Percentiles rank a stretch among this genome's conserved stretches.
Conservation (phyloP, 2,113 vertebrate species). For the Hippopotamus amphibius region DNA sequence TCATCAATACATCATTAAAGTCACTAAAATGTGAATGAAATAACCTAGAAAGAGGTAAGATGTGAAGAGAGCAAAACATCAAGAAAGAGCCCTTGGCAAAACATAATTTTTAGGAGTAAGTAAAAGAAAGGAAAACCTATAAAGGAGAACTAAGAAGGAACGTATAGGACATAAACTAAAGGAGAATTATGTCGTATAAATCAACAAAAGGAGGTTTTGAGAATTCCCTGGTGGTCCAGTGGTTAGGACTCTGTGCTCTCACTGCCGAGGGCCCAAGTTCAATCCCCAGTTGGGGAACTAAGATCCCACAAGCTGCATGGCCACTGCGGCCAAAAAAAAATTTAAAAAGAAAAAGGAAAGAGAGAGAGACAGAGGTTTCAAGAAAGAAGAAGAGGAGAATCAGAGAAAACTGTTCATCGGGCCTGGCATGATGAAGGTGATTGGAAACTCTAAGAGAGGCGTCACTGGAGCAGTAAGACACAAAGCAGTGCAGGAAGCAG, state of each 20-base stretch:
- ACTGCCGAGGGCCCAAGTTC: too few relatives aligned
- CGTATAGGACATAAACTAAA: not conserved
- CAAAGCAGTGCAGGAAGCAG: not conserved
- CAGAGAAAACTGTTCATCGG: not conserved
- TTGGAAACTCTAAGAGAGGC: not conserved
- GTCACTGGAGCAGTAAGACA: not conserved
- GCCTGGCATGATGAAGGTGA: not conserved
- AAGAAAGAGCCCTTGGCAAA: not conserved
- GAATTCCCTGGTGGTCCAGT: too few relatives aligned
- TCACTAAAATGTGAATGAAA: not conserved
- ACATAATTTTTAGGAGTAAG: not conserved
- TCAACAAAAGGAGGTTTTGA: not conserved
- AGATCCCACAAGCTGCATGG: too few relatives aligned
- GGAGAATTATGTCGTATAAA: not conserved
- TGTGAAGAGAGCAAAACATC: not conserved
- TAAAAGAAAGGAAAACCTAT: not conserved
- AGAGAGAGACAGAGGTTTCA: too few relatives aligned
- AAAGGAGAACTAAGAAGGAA: not conserved
- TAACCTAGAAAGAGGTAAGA: not conserved
- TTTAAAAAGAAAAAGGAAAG: too few relatives aligned
- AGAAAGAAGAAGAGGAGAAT: not conserved
- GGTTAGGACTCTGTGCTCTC: too few relatives aligned
- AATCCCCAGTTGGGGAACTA: too few relatives aligned
- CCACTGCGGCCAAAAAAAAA: too few relatives aligned
- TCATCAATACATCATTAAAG: not conserved